Percentiles rank a stretch among this genome's conserved stretches.
phyloP scores from a whole-genome alignment of 2,888 invertebrate genomes.

The Epinotia bilunana region DNA sequence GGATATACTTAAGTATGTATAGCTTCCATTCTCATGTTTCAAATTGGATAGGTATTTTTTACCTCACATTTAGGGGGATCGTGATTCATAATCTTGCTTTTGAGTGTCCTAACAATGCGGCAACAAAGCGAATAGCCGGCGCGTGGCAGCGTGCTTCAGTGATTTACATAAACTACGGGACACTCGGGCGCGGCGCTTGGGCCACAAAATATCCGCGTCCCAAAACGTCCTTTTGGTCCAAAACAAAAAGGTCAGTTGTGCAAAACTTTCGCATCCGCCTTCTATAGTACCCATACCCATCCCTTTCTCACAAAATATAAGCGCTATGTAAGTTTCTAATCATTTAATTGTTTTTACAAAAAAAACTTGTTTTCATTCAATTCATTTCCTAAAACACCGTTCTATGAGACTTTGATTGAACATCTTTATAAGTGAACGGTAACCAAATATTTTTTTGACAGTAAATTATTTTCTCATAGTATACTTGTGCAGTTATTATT shows the following conservation, averaged over 20 bases:
- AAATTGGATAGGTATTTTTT: constrained; percentile 13
- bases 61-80: constrained; percentile 23
- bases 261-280: no score
- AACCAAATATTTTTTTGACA: no score
- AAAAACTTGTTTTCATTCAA: no score
- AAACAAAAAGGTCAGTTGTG: neutral
- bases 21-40: constrained; percentile 12
- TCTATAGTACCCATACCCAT: no score
- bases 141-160: constrained; percentile 36
- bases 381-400: no score
- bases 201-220: neutral
- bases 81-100: constrained; percentile 42
- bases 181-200: constrained; percentile 16
- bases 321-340: no score
- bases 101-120: constrained; percentile 41
- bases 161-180: constrained; percentile 39
- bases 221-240: neutral
- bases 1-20: neutral
- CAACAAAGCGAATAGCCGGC: constrained; percentile 38
- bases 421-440: no score
- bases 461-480: no score
- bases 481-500: no score
- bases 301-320: no score
- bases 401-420: no score
- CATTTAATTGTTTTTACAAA: no score